Conservation (phyloP, 2,113 vertebrate genomes). For the Himantopus leucocephalus region DNA sequence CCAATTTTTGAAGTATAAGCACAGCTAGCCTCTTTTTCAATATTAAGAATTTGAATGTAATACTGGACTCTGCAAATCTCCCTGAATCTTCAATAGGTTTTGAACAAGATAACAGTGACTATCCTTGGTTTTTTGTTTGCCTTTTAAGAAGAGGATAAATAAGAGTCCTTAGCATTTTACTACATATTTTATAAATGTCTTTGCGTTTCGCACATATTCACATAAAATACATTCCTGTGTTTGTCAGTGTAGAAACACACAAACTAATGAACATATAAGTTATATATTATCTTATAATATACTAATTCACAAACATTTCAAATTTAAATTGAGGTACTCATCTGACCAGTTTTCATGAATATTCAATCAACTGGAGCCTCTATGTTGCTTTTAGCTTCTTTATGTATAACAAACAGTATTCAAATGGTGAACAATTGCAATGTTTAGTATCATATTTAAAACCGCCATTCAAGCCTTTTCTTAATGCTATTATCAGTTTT, state of each 20-base stretch:
- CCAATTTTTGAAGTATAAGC: background rate
- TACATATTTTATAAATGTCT: background rate
- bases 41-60: background rate
- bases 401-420: conserved; percentile 84
- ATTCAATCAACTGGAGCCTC: conserved; percentile 48
- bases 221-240: conserved; percentile 5
- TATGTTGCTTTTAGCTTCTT: conserved; percentile 78
- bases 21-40: background rate
- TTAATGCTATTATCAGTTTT: conserved; percentile 86
- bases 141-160: background rate
- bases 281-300: background rate
- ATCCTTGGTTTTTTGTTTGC: background rate
- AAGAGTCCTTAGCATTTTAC: background rate
- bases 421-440: conserved; percentile 81
- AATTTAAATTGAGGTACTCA: conserved; percentile 56
- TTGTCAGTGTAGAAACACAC: background rate
- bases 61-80: background rate
- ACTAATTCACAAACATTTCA: conserved; percentile 50
- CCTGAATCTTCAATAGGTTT: background rate
- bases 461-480: conserved; percentile 81
- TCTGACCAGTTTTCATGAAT: conserved; percentile 66
- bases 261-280: background rate
- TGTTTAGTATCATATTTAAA: conserved; percentile 88
- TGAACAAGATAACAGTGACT: background rate
- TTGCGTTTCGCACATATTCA: background rate